Evolutionary conservation across 2,797 vertebrate species (phyloP), one percentile per base, ranked within the genome.

Genomic region (Liparis tanakae): DNA sequence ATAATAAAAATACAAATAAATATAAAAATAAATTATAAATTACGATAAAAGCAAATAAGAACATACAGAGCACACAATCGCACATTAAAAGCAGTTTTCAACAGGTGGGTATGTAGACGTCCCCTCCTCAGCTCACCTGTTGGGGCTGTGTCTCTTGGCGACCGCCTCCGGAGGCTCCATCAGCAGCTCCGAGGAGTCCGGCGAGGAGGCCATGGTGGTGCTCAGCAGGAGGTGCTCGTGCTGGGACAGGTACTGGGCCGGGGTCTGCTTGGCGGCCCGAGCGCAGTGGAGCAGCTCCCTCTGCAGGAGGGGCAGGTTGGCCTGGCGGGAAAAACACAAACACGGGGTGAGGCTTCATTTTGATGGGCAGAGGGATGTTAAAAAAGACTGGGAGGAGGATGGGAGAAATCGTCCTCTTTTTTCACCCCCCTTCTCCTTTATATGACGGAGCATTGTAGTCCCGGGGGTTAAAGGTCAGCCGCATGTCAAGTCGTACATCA

Each of bases 221-320:
- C 97, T 98, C 60, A 99, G 96, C 84, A 99, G 95, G 84, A 99
- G 95, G 91, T 99, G 97, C 87, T 99, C 98, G 0, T 99, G 98
- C 87, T 99, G 98, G 14, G 98, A 98, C 87, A 99, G 92, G 93
- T 99, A 99, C 91, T 99, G 98, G 36, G 98, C 98, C 0, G 98
- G 98, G 1, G 97, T 99, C 93, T 99, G 98, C 90, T 99, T 99
- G 92, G 98, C 98, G 6, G 97, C 97, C 0, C 98, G 95, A 37
- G 98, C 97, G 1, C 98, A 99, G 90, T 99, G 97, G 79, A 99
- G 94, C 67, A 99, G 90, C 93, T 99, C 98, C 34, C 98, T 93
- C 93, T 99, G 98, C 72, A 99, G 95, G 88, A 99, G 94, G 0
- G 98, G 98, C 17, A 99, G 94, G 88, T 99, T 99, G 72, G 98